Evolutionary conservation across 2,888 invertebrate genomes (phyloP).

Genomic region (Cryptocheilus praepositus): DNA sequence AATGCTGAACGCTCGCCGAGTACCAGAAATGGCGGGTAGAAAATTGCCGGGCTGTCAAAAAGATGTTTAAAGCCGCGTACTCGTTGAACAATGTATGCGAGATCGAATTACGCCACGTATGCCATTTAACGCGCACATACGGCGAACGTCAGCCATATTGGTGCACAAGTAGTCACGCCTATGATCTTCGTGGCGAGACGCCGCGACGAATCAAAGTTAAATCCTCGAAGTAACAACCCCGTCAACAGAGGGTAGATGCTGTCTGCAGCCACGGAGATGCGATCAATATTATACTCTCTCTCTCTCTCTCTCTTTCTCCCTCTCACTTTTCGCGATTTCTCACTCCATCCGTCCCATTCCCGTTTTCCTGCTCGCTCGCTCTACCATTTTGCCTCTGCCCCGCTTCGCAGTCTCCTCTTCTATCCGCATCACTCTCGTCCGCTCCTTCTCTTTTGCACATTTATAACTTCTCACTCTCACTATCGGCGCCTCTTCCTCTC

Average conservation of each 20-base stretch:
- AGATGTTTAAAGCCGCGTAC: too few species aligned
- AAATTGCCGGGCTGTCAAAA: too few species aligned
- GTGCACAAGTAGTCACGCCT: constrained; percentile 51
- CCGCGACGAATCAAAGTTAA: constrained; percentile 64
- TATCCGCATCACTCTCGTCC: constrained; percentile 7
- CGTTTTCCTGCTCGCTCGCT: constrained; percentile 33
- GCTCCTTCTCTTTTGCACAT: constrained; percentile 19
- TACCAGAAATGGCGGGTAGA: too few species aligned
- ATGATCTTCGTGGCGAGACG: constrained; percentile 47
- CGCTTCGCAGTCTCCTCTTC: neutral
- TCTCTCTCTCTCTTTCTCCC: constrained; percentile 27
- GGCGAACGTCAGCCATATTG: constrained; percentile 42
- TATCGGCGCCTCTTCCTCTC: constrained; percentile 12
- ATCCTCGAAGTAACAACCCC: constrained; percentile 71
- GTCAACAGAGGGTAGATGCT: constrained; percentile 73
- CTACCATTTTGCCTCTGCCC: constrained; percentile 9
- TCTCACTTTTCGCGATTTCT: constrained; percentile 10
- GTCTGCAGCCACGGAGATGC: constrained; percentile 73
- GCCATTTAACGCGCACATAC: neutral
- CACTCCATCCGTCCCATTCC: constrained; percentile 31
- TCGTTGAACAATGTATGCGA: neutral
- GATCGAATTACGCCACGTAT: neutral
- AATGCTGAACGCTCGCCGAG: too few species aligned
- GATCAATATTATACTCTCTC: constrained; percentile 72
- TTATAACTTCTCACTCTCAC: constrained; percentile 21